phyloP scores from a whole-genome alignment of 2,888 invertebrate genomes.

The Zele albiditarsus region DNA sequence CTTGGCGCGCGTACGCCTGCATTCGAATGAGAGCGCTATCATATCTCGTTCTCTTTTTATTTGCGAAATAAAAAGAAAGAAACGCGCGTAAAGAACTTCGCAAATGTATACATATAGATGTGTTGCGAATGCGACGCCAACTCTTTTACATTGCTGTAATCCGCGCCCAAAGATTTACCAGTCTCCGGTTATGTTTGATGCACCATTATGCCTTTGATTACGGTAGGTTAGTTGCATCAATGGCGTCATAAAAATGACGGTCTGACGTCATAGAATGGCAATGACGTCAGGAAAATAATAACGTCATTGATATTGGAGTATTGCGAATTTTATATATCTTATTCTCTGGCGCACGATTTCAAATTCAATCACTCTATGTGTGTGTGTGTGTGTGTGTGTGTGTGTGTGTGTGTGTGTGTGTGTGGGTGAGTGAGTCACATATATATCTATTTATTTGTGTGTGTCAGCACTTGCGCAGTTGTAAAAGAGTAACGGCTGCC shows the following conservation, averaged over 20 bases:
- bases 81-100: conserved; percentile 17
- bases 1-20: neutral
- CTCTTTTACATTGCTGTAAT: conserved; percentile 54
- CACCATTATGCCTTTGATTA: conserved; percentile 70
- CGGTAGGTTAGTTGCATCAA: conserved; percentile 72
- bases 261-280: conserved; percentile 47
- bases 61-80: too few relatives aligned
- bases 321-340: neutral
- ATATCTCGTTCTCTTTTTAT: conserved; percentile 4
- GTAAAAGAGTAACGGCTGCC: neutral
- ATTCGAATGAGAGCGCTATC: neutral
- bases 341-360: neutral
- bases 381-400: neutral
- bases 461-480: neutral
- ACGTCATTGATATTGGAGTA: neutral
- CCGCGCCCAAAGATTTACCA: conserved; percentile 69
- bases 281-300: conserved; percentile 38
- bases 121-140: conserved; percentile 5
- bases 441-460: neutral
- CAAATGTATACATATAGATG: conserved; percentile 11
- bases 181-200: conserved; percentile 72
- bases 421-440: neutral
- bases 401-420: neutral
- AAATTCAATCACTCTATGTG: neutral
- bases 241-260: conserved; percentile 56